These are phyloP conservation scores for Eurytoma adleriae DNA, from an alignment of 2,888 invertebrate genomes.

Conservation along the genomic window DNA sequence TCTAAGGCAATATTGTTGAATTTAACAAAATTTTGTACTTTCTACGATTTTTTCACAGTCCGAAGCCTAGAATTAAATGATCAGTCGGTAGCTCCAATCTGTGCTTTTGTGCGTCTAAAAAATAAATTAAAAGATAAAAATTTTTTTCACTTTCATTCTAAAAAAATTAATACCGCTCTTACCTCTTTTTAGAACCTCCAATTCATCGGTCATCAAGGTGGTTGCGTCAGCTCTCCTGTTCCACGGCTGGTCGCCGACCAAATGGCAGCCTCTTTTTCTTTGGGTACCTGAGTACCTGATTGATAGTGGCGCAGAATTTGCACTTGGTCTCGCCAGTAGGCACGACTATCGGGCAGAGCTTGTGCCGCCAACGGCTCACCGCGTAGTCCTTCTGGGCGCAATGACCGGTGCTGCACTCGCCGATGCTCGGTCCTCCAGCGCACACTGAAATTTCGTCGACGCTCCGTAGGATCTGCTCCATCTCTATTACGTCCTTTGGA, in stretches of 20 bases:
- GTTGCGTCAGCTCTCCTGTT: conserved; percentile 18
- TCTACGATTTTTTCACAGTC: conserved; percentile 5
- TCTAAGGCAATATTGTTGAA: neutral
- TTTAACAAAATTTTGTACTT: conserved; percentile 31
- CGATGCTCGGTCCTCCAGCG: conserved; percentile 45
- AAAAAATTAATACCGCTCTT: too few relatives aligned
- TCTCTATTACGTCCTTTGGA: conserved; percentile 41
- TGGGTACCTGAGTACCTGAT: conserved; percentile 48
- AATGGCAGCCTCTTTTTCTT: conserved; percentile 48
- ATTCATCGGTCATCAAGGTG: too few relatives aligned
- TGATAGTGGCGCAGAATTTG: conserved; percentile 50
- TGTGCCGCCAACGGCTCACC: conserved; percentile 50
- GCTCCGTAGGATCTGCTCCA: conserved; percentile 45
- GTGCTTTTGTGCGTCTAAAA: conserved; percentile 13
- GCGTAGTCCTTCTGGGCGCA: conserved; percentile 54
- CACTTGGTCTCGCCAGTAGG: conserved; percentile 29
- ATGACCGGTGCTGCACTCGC: conserved; percentile 41
- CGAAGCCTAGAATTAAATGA: conserved; percentile 29
- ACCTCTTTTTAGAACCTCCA: too few relatives aligned
- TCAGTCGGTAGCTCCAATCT: conserved; percentile 40
- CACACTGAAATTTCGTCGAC: conserved; percentile 47
- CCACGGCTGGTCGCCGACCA: conserved; percentile 9
- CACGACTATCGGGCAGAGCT: conserved; percentile 48
- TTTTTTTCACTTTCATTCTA: too few relatives aligned
- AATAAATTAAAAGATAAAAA: too few relatives aligned